Evolutionary conservation across 2,113 vertebrate species (phyloP).

Genomic region (Malurus alboscapulatus): DNA sequence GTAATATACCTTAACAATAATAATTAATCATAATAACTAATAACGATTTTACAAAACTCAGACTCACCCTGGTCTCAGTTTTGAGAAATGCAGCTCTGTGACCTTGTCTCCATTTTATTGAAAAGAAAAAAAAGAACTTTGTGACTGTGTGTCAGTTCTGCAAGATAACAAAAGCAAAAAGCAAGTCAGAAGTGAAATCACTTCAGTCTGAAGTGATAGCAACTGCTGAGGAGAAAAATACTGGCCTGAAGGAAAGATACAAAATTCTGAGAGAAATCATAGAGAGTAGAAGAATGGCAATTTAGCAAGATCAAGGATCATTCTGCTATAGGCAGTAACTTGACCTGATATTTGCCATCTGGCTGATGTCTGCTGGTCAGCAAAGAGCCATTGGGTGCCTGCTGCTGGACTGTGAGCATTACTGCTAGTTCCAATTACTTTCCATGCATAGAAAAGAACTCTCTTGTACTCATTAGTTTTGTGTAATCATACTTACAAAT

Average conservation of each 20-base stretch:
- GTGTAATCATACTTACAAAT: not conserved
- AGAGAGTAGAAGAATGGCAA: not conserved
- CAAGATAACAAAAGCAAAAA: not conserved
- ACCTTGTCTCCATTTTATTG: not conserved
- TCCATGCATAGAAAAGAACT: not conserved
- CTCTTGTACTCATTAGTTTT: not conserved
- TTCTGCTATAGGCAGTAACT: not conserved
- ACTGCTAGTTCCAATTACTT: not conserved
- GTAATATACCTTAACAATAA: not conserved
- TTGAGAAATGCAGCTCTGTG: not conserved
- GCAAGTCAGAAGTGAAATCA: constrained; percentile 2
- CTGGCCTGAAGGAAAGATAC: not conserved
- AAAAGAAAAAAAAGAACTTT: not conserved
- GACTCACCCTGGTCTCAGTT: not conserved
- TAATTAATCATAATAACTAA: not conserved
- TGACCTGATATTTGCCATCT: not conserved
- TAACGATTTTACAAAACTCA: not conserved
- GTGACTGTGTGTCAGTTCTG: not conserved
- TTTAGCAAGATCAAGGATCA: constrained; percentile 14
- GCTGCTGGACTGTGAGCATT: not conserved
- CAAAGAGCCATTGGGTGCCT: not conserved
- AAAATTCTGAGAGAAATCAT: constrained; percentile 4
- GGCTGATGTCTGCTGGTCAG: not conserved
- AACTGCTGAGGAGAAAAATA: not conserved
- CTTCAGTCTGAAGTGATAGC: constrained; percentile 3